A percentile compares a stretch with the other conserved stretches of the same genome.
Evolutionary conservation across 37 sponge, comb jelly and placozoan species (phyloP).

Genomic region (Eunapius fragilis): DNA sequence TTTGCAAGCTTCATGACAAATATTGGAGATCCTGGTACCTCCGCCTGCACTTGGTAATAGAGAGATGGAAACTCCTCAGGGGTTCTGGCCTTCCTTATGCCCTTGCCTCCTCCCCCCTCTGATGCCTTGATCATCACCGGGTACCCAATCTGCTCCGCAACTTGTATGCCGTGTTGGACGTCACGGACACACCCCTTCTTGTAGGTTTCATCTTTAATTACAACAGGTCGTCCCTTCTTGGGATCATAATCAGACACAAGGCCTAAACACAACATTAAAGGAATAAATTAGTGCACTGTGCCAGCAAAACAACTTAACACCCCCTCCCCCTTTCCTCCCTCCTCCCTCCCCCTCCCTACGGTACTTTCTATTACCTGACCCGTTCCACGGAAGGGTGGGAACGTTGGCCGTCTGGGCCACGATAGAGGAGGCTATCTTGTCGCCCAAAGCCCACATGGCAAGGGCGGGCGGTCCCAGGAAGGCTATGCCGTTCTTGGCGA

Average conservation of each 20-base stretch:
- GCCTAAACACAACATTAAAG: too few species aligned
- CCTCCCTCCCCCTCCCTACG: background rate
- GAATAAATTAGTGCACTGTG: too few species aligned
- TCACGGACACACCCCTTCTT: conserved; percentile 78
- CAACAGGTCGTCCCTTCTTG: conserved; percentile 27
- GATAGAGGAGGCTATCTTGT: conserved; percentile 97
- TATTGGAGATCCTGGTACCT: conserved; percentile 82
- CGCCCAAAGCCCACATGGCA: conserved; percentile 99
- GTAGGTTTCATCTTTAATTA: conserved; percentile 77
- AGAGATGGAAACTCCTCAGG: conserved; percentile 88
- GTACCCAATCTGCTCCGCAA: conserved; percentile 88
- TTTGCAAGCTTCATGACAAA: conserved; percentile 98
- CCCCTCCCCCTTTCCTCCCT: too few species aligned
- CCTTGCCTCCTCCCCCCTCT: conserved; percentile 99
- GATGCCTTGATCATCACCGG: conserved; percentile 99
- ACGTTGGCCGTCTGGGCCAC: conserved; percentile 94
- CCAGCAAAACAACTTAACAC: too few species aligned
- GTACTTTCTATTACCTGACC: conserved; percentile 63
- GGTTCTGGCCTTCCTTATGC: conserved; percentile 88
- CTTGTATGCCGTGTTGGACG: conserved; percentile 68
- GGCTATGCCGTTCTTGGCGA: conserved; percentile 81
- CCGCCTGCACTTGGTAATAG: conserved; percentile 85
- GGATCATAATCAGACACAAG: conserved; percentile 21
- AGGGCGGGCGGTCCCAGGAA: conserved; percentile 96
- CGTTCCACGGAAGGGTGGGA: conserved; percentile 97